Conservation (phyloP, 2,888 invertebrate genomes). For the Phyto melanocephala region DNA sequence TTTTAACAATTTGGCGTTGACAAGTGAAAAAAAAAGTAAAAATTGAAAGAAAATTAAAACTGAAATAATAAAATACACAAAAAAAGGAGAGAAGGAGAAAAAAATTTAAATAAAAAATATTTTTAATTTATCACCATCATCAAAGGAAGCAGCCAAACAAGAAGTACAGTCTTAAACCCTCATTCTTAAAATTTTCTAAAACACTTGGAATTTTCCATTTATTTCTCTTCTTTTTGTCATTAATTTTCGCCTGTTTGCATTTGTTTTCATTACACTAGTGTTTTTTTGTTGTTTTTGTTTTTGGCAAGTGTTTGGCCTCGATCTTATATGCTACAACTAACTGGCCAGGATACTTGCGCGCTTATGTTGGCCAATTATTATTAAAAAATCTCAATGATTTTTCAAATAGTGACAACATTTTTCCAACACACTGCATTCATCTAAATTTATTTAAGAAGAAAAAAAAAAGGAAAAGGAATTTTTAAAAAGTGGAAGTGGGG, state of each 20-base stretch:
- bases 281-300: too few relatives aligned
- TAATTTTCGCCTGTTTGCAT: slow-evolving; percentile 52
- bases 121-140: slow-evolving; percentile 63
- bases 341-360: slow-evolving; percentile 21
- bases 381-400: slow-evolving; percentile 59
- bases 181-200: background rate
- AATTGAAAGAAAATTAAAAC: slow-evolving; percentile 64
- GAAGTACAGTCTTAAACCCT: background rate
- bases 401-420: slow-evolving; percentile 62
- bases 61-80: slow-evolving; percentile 54
- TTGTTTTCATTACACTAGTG: slow-evolving; percentile 43
- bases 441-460: background rate
- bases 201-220: background rate
- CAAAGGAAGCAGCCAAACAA: slow-evolving; percentile 35
- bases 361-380: slow-evolving; percentile 54
- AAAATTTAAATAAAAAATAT: slow-evolving; percentile 55
- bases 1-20: slow-evolving; percentile 54
- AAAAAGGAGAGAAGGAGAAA: slow-evolving; percentile 18
- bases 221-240: slow-evolving; percentile 8
- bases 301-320: background rate
- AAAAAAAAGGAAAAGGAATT: background rate
- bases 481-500: background rate
- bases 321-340: background rate
- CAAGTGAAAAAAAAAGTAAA: slow-evolving; percentile 42
- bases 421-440: slow-evolving; percentile 51